Base-by-base conservation (phyloP, 2,888 invertebrate genomes). In the Eudemis profundana region DNA sequence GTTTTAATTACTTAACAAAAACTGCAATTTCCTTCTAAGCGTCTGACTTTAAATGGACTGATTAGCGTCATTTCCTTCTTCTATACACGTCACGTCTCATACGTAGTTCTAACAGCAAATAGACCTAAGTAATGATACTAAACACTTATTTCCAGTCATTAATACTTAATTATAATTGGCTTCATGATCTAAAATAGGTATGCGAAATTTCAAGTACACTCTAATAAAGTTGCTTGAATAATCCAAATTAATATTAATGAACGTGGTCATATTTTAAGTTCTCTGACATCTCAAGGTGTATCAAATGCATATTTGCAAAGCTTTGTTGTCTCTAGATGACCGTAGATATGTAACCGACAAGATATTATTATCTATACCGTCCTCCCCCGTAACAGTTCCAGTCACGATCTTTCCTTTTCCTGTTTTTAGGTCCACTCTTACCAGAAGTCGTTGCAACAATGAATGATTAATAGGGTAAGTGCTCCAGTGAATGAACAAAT, bases 251-350 rank as follows among this genome's bases (percentile, higher is more conserved):
- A n/a, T 46, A 57, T 27, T 50, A 57, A 64, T 57, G 42, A 64
- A 27, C 50, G 5, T 4, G 12, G n/a, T 44, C 15, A 63, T 56
- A 49, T 38, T 49, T 50, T 42, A 42, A 42, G 40, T 15, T 49
- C 17, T 33, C n/a, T 23, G 63, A 44, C 63, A 51, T 17, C 12
- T 51, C 57, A 64, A 64, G 57, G 64, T 44, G 14, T 17, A 29
- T 14, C 19, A 29, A 15, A 42, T 19, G 40, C 36, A 21, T 7
- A 42, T 36, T 50, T 29, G 40, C 21, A 51, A 33, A 36, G 33
- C 7, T 19, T 44, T 27, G 17, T 51, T 64, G 44, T 57, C 36
- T 50, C 8, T 53, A 53, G 21, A 33, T 33, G 44, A 10, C 40
- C 42, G 36, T 19, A 29, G 29, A 57, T 56, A 54, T 38, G 44